Evolutionary conservation across 2,888 invertebrate genomes (phyloP), one percentile per base, ranked within the genome.

Genomic region (Lycaena phlaeas): DNA sequence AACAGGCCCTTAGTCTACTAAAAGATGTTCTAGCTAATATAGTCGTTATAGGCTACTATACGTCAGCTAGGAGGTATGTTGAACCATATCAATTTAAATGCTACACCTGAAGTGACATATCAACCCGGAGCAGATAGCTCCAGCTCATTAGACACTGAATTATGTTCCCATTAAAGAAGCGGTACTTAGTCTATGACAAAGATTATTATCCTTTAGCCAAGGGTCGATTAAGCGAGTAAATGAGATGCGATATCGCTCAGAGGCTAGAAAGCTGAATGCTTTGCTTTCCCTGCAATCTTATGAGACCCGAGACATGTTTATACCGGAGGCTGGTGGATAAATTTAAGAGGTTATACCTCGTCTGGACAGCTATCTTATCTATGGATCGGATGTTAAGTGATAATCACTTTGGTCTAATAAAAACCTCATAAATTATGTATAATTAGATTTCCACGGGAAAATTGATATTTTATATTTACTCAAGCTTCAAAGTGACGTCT

Each of bases 221-320:
- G 50, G 51, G 44, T 54, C 54, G 57, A 60, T 59, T 59, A 54
- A 47, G 43, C 42, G 48, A 48, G 54, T 54, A 61, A 60, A 60
- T 58, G 60, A 55, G 57, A 59, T 53, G 59, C 53, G 48, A 46
- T 52, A 50, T 49, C 31, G 40, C 40, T 40, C 44, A 45, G 34
- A 56, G 51, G 47, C 45, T 52, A 53, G 57, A 57, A 55, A 59
- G 56, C 50, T 44, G 41, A 49, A 46, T 43, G 44, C 57, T 22
- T 22, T 29, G 34, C 22, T 57, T 54, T 56, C 53, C 42, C 52
- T 14, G 36, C 50, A 49, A 57, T 55, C 51, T 54, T 48, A 46
- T 44, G 52, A 58, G 45, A 41, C 34, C 34, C 37, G 49, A 51
- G 51, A 49, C 46, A 46, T 53, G 49, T 52, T 57, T 50, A 48